Evolutionary conservation across 2,888 invertebrate genomes (phyloP), one percentile per base, ranked within the genome.

Genomic region (Agonopterix heracliana): DNA sequence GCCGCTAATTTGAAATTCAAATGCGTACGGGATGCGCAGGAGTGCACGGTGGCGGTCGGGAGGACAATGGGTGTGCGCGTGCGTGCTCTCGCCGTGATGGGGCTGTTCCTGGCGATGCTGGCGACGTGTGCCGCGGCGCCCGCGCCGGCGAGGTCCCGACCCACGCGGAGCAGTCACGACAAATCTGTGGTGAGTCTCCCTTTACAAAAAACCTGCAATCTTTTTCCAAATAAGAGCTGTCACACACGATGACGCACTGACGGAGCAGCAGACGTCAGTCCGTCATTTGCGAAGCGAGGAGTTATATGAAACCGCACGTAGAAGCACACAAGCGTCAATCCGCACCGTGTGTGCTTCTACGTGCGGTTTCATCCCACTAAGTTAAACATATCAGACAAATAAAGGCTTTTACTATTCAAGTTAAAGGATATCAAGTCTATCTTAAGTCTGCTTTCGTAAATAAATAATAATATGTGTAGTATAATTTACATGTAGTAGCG

Each of bases 1-100:
- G 68, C 78, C 72, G 74, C 71, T 64, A 60, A 81, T 84, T 81
- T 83, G 69, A 82, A 86, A 78, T 83, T 80, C 68, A 82, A 81
- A 87, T 83, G 69, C 68, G 67, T 60, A 54, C 66, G 69, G 66
- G 68, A 71, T 71, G 66, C 69, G 61, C 73, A 66, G 67, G 66
- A 71, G 66, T 71, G 74, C 68, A 71, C 66, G 66, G 68, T 70
- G 64, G 62, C 71, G 58, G 63, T 72, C 66, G 66, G 74, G 65
- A 80, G 81, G 73, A 83, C 81, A 82, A 81, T 82, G 72, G 74
- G 70, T 56, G 66, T 64, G 64, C 75, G 72, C 59, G 69, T 78
- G 71, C 73, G 73, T 54, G 68, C 68, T 44, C 58, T 77, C 52
- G 69, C 72, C 51, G 64, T 79, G 56, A 56, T 79, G 57, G 77